Evolutionary conservation across 2,113 vertebrate genomes (phyloP).

Genomic region (Conger conger): DNA sequence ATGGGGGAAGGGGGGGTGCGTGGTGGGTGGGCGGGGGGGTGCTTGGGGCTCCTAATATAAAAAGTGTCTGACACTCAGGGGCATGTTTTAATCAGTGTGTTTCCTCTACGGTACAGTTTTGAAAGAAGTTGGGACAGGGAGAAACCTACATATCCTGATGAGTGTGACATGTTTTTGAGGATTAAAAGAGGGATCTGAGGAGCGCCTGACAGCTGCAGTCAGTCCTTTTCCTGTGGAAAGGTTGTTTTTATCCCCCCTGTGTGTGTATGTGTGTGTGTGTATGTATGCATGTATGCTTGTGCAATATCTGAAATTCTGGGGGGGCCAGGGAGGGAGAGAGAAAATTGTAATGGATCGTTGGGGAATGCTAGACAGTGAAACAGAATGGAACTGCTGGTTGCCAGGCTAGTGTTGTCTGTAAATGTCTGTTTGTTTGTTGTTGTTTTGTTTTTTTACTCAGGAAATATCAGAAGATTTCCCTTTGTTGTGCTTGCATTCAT

Average conservation of each 20-base stretch:
- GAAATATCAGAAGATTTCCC: neutral
- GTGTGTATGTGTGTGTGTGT: conserved; percentile 2
- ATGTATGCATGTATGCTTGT: conserved; percentile 34
- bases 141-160: conserved; percentile 1
- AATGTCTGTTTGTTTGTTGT: neutral
- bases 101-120: conserved; percentile 6
- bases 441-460: neutral
- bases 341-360: too few relatives aligned
- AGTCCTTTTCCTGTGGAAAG: conserved; percentile 14
- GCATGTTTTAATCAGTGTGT: neutral
- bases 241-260: neutral
- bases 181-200: neutral
- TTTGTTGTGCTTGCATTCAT: neutral
- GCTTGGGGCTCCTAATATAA: neutral
- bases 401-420: neutral
- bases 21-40: neutral
- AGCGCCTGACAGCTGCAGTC: neutral
- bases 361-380: neutral
- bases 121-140: conserved; percentile 2
- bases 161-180: conserved; percentile 1
- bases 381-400: neutral
- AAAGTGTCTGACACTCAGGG: neutral
- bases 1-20: neutral
- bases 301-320: conserved; percentile 18
- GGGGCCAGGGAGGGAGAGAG: too few relatives aligned